Evolutionary conservation across 37 sponge, comb jelly and placozoan species (phyloP).

Genomic region (Halichondria panicea): DNA sequence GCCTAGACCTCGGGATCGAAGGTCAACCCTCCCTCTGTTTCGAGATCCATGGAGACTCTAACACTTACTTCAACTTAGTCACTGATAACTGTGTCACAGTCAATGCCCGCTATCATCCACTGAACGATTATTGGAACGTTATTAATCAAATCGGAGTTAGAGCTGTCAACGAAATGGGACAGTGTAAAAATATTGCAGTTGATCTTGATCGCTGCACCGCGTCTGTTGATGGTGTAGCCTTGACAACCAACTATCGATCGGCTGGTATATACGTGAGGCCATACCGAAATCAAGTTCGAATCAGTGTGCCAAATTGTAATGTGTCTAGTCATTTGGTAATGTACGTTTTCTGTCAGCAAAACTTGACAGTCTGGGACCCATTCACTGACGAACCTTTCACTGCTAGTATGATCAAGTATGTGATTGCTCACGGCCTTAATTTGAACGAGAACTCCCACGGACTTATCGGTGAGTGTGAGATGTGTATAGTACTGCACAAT

Average conservation of each 20-base stretch:
- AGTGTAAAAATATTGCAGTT: constrained; percentile 35
- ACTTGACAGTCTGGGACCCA: constrained; percentile 19
- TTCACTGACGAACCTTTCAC: neutral
- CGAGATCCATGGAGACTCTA: constrained; percentile 49
- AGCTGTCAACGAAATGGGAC: constrained; percentile 15
- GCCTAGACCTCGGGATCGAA: neutral
- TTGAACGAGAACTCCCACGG: constrained; percentile 50
- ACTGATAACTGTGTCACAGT: constrained; percentile 55
- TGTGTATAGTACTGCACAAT: too few relatives aligned
- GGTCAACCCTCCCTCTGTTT: constrained; percentile 32
- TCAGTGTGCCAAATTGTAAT: constrained; percentile 61
- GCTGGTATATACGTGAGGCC: constrained; percentile 2
- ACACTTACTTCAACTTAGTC: constrained; percentile 51
- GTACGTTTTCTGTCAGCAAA: constrained; percentile 42
- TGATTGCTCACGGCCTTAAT: constrained; percentile 37
- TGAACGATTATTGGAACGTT: constrained; percentile 25
- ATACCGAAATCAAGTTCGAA: constrained; percentile 12
- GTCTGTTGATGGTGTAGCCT: constrained; percentile 15
- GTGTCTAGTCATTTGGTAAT: constrained; percentile 17
- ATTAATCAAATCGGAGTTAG: constrained; percentile 20
- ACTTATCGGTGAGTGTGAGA: constrained; percentile 48
- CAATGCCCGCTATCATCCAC: constrained; percentile 38
- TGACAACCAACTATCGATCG: neutral
- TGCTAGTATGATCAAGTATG: constrained; percentile 51
- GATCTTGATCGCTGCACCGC: constrained; percentile 30